These are phyloP conservation scores for Eupithecia insigniata DNA, from an alignment of 2,888 invertebrate genomes.

Conservation along the genomic window DNA sequence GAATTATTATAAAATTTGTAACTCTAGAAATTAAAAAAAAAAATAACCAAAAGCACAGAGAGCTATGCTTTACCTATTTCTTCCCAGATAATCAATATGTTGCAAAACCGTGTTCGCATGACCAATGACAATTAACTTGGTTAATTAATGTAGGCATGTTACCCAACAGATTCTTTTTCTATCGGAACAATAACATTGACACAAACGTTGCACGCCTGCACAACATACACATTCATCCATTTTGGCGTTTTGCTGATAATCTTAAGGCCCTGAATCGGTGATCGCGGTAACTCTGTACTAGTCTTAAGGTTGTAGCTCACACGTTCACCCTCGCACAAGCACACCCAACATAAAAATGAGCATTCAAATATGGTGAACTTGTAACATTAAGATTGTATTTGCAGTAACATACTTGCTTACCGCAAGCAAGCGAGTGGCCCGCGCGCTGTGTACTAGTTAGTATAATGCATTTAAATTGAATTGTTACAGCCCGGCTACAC, in stretches of 20 bases:
- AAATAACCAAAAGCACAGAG: not conserved
- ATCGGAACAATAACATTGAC: slow-evolving; percentile 8
- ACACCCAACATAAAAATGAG: no score
- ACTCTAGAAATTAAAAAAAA: not conserved
- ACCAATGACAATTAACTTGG: slow-evolving; percentile 42
- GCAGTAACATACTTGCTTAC: no score
- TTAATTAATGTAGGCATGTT: slow-evolving; percentile 31
- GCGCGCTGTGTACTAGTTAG: no score
- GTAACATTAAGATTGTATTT: no score
- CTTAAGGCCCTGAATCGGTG: not conserved
- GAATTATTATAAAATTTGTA: not conserved
- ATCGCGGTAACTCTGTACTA: not conserved
- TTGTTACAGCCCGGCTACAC: no score
- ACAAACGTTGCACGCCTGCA: slow-evolving; percentile 8
- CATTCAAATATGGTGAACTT: no score
- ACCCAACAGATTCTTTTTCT: slow-evolving; percentile 28
- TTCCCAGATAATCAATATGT: slow-evolving; percentile 38
- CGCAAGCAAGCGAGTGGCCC: no score
- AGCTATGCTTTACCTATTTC: slow-evolving; percentile 13
- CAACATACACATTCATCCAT: not conserved
- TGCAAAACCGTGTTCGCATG: slow-evolving; percentile 43
- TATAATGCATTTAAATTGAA: no score
- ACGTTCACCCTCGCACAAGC: no score
- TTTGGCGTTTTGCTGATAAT: not conserved
- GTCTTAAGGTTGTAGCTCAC: no score